Evolutionary conservation across 2,797 vertebrate genomes (phyloP), one percentile per base, ranked within the genome.

Genomic region (Borostomias antarcticus): DNA sequence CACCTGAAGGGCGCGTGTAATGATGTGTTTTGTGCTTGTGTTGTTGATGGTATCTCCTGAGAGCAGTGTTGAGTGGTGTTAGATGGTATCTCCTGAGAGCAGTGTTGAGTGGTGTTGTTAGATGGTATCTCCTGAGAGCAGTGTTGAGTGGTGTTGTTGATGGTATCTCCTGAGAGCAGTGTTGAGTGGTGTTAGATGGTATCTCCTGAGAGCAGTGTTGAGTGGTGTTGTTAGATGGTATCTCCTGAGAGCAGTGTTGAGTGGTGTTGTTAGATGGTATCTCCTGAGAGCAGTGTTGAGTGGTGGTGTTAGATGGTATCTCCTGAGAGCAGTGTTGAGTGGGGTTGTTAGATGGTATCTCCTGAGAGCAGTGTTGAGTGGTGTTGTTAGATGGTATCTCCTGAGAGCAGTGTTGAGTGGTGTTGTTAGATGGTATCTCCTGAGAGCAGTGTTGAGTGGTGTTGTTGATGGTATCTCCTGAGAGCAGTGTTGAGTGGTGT

Each of bases 21-120:
- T 88, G 81, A 87, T 58, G 73, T 77, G 72, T 82, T 82, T 81
- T 74, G 70, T 73, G 69, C 59, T 84, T 54, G 70, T 73, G 80
- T 81, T 69, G 72, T 77, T 43, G 58, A 82, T 77, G 43, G 15
- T 75, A 76, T 79, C 75, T 79, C 75, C 32, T 1, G 63, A 62
- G 56, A 69, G 52, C 35, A 21, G 32, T 9, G 7, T n/a, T n/a
- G n/a, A n/a, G n/a, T n/a, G n/a, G n/a, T n/a, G n/a, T n/a, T n/a
- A n/a, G n/a, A n/a, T 5, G 13, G 43, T 58, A 52, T 63, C 51
- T 28, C 62, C 13, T 4, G 37, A 43, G 50, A 63, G 40, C n/a
- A n/a, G n/a, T n/a, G n/a, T n/a, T n/a, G n/a, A n/a, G n/a, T n/a
- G n/a, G n/a, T n/a, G n/a, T n/a, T n/a, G 15, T 11, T 66, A 47